phyloP scores from a whole-genome alignment of 2,888 invertebrate species.

The Drosophila hawaiiensis region DNA sequence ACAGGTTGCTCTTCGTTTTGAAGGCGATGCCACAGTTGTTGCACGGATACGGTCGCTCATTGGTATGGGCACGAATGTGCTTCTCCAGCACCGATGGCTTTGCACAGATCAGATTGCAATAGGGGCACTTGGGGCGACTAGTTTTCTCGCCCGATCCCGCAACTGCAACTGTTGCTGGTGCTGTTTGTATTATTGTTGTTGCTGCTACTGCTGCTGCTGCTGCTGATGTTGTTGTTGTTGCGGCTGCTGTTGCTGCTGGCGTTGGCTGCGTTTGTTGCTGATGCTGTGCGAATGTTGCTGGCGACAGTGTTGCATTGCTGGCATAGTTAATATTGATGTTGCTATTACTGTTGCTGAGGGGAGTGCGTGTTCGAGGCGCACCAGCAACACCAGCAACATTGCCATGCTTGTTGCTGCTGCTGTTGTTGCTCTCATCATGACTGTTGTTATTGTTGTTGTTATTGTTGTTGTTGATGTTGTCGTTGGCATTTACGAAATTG shows the following conservation, averaged over 20 bases:
- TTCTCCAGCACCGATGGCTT: constrained; percentile 97
- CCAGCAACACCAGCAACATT: constrained; percentile 36
- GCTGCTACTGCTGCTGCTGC: constrained; percentile 50
- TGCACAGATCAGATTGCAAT: constrained; percentile 95
- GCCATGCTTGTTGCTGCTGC: constrained; percentile 38
- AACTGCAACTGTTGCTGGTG: constrained; percentile 21
- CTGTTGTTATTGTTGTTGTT: constrained; percentile 32
- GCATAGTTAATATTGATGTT: constrained; percentile 59
- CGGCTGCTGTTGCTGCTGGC: constrained; percentile 35
- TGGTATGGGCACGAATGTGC: constrained; percentile 97
- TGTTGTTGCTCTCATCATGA: constrained; percentile 40
- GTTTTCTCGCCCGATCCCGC: constrained; percentile 45
- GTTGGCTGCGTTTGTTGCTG: constrained; percentile 75
- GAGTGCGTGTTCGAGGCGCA: constrained; percentile 61
- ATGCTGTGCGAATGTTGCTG: constrained; percentile 76
- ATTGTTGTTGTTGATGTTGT: constrained; percentile 52
- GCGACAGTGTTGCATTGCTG: constrained; percentile 61
- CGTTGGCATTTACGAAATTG: constrained; percentile 62
- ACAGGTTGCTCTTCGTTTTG: constrained; percentile 96
- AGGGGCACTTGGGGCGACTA: constrained; percentile 93
- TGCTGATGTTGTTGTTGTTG: constrained; percentile 31
- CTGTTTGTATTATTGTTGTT: constrained; percentile 21
- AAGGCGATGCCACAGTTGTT: constrained; percentile 95
- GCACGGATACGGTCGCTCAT: constrained; percentile 96
- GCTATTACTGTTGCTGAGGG: constrained; percentile 61